Evolutionary conservation across 2,113 vertebrate species (phyloP), one percentile per base, ranked within the genome.

Genomic region (Toxostoma redivivum): DNA sequence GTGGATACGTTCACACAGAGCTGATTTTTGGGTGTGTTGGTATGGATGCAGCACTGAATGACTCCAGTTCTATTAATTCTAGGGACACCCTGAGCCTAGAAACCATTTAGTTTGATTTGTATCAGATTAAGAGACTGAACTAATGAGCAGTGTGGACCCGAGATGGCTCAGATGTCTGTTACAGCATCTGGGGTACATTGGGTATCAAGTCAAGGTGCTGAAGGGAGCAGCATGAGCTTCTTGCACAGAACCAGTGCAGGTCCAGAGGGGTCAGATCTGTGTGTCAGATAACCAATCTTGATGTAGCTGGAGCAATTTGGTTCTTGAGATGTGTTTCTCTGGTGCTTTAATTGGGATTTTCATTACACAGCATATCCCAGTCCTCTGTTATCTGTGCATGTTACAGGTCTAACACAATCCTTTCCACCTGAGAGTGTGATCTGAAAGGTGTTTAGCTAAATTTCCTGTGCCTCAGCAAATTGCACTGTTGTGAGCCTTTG

Each of bases 31-130:
- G 11, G 51, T 35, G 56, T 30, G 33, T 58, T 84, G 23, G 30
- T 20, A 33, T 64, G 53, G 44, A 31, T 82, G 53, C 45, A 60
- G 61, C 90, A 18, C 37, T 25, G 81, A 69, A 31, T 64, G 53
- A 40, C 70, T 90, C 74, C 74, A 57, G 66, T 45, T 95, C 57
- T 72, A 0, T 82, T 90, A 69, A 61, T 80, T 82, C 90, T 90
- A 3, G 76, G 74, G 74, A 82, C 57, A 93, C 31, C 40, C 66
- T 57, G 66, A 85, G 54, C 79, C 50, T 90, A 45, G 40, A 65
- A 95, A 85, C 66, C n/a, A 61, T 77, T 95, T 92, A 37, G 37
- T 48, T 78, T 90, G 81, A 88, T 94, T 96, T 93, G 71, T 76
- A 54, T 61, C 78, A 65, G 40, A 78, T 73, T 62, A 66, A 84